phyloP scores from a whole-genome alignment of 1,140 invertebrate genomes.

The Schlechtendalia chinensis region DNA sequence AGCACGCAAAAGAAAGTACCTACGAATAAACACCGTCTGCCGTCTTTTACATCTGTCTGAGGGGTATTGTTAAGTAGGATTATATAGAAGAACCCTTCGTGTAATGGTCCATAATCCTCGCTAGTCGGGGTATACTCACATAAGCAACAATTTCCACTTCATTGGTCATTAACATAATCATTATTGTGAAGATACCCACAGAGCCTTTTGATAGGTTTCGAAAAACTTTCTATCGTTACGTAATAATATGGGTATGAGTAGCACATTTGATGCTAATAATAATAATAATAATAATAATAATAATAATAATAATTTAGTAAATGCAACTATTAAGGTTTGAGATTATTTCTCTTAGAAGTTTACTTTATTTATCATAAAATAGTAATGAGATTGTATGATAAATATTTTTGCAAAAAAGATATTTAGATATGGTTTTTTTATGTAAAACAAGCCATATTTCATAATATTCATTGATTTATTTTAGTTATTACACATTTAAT shows the following conservation, averaged over 20 bases:
- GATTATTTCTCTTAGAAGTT: no score
- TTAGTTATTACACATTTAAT: not conserved
- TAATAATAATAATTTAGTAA: no score
- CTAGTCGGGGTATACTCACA: not conserved
- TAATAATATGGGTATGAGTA: not conserved
- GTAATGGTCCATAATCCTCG: slow-evolving; percentile 33
- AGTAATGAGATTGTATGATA: not conserved
- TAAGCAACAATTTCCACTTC: slow-evolving; percentile 40
- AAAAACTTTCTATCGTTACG: not conserved
- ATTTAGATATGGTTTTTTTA: not conserved
- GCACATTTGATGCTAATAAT: no score
- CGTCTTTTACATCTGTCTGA: slow-evolving; percentile 15
- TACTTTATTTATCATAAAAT: no score
- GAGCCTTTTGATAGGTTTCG: slow-evolving; percentile 1
- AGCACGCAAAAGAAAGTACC: not conserved
- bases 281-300: no score
- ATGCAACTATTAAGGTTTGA: no score
- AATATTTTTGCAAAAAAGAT: not conserved
- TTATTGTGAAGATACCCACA: not conserved
- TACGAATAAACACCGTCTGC: not conserved
- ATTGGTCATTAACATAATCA: slow-evolving; percentile 30
- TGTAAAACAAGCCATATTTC: not conserved
- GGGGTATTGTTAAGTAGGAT: slow-evolving; percentile 32
- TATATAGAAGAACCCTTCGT: slow-evolving; percentile 39
- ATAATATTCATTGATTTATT: not conserved